Evolutionary conservation across 2,113 vertebrate genomes (phyloP).

Genomic region (Sphaerodactylus townsendi): DNA sequence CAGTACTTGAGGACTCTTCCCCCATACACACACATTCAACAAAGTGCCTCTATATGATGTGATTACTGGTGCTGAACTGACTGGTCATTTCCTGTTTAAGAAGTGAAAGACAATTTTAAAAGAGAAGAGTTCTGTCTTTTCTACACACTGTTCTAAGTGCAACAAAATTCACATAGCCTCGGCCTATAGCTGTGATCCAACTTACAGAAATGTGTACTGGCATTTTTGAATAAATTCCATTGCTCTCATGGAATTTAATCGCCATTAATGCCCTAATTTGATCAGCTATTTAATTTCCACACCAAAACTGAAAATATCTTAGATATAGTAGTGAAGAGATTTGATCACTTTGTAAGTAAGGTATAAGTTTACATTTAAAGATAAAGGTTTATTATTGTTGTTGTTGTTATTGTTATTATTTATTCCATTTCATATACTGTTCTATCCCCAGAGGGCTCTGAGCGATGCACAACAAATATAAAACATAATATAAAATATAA

Average conservation of each 20-base stretch:
- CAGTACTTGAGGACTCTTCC: background rate
- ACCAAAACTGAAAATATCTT: background rate
- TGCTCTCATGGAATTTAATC: background rate
- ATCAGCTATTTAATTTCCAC: background rate
- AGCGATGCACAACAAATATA: too few species aligned
- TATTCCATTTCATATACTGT: too few species aligned
- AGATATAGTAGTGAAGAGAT: background rate
- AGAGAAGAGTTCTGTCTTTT: background rate
- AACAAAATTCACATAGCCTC: background rate
- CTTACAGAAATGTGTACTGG: background rate
- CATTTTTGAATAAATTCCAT: background rate
- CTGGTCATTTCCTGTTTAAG: background rate
- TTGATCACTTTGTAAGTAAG: background rate
- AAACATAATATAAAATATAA: too few species aligned
- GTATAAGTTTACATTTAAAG: background rate
- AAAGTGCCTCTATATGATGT: background rate
- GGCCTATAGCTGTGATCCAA: background rate
- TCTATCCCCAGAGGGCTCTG: too few species aligned
- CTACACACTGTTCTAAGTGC: background rate
- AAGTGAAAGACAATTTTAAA: background rate
- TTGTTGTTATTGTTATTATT: too few species aligned
- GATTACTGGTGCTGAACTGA: background rate
- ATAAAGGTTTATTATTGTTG: too few species aligned
- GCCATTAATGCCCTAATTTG: background rate
- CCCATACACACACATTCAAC: too few species aligned